These are phyloP conservation scores for Mylabris phalerata DNA, from an alignment of 1,140 invertebrate genomes.

Conservation along the genomic window DNA sequence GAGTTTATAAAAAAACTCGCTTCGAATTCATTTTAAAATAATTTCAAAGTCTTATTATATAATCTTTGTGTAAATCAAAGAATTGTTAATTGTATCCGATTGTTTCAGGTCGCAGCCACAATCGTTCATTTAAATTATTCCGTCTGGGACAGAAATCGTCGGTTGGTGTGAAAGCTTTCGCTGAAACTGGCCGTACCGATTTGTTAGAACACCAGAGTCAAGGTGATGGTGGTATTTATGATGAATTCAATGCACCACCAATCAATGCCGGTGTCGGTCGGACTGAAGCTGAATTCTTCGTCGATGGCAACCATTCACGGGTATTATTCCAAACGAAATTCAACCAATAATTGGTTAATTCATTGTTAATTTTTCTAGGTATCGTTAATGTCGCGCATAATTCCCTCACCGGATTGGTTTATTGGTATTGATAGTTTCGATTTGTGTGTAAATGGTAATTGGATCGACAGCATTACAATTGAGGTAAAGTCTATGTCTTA, in stretches of 20 bases:
- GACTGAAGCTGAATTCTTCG: conserved; percentile 75
- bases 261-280: conserved; percentile 68
- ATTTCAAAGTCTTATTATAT: too few relatives aligned
- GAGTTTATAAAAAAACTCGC: too few relatives aligned
- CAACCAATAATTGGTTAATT: too few relatives aligned
- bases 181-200: conserved; percentile 70
- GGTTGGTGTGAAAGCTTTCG: conserved; percentile 68
- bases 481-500: conserved; percentile 54
- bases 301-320: conserved; percentile 83
- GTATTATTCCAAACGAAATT: conserved; percentile 38
- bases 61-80: too few relatives aligned
- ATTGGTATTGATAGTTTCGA: conserved; percentile 88
- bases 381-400: conserved; percentile 77
- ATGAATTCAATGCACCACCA: conserved; percentile 74
- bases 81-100: background rate
- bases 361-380: conserved; percentile 51
- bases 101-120: conserved; percentile 76
- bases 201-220: conserved; percentile 54
- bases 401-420: conserved; percentile 98
- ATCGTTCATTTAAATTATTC: conserved; percentile 72
- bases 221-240: conserved; percentile 57
- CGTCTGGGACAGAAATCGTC: conserved; percentile 67
- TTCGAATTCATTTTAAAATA: too few relatives aligned
- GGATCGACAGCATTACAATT: conserved; percentile 86
- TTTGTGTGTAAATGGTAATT: conserved; percentile 90